phyloP scores from a whole-genome alignment of 1,140 invertebrate species.

The Drepana arcuata region DNA sequence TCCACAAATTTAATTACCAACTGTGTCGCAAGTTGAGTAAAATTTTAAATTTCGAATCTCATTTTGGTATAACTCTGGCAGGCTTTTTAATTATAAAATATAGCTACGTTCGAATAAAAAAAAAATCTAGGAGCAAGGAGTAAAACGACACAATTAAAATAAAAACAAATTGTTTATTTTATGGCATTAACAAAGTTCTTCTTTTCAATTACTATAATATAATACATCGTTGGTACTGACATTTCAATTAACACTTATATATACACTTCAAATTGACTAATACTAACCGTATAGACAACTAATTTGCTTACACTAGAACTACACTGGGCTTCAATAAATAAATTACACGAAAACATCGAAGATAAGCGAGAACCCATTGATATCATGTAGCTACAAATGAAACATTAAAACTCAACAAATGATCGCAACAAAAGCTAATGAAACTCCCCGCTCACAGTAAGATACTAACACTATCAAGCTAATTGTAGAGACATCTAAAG shows the following conservation, averaged over 20 bases:
- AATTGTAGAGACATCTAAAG: slow-evolving; percentile 42
- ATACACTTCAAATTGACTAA: slow-evolving; percentile 53
- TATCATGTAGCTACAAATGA: no score
- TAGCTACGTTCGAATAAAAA: no score
- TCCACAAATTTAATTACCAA: no score
- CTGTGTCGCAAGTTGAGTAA: no score
- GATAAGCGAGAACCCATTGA: no score
- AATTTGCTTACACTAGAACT: slow-evolving; percentile 42
- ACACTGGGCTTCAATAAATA: slow-evolving; percentile 50
- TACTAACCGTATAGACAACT: slow-evolving; percentile 43
- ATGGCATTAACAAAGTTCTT: slow-evolving; percentile 65
- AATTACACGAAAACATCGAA: slow-evolving; percentile 38
- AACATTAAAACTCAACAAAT: slow-evolving; percentile 57
- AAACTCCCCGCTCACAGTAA: neutral
- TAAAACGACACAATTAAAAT: neutral
- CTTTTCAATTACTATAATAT: slow-evolving; percentile 55
- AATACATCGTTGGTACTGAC: slow-evolving; percentile 68
- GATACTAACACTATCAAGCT: slow-evolving; percentile 29
- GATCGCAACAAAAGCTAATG: slow-evolving; percentile 18
- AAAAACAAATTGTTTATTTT: slow-evolving; percentile 40
- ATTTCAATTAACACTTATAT: slow-evolving; percentile 57
- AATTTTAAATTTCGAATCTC: no score
- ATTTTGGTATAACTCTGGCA: no score
- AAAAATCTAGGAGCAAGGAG: no score
- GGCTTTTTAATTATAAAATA: no score